Conservation (phyloP, 2,888 invertebrate species). For the Eledona agricola region DNA sequence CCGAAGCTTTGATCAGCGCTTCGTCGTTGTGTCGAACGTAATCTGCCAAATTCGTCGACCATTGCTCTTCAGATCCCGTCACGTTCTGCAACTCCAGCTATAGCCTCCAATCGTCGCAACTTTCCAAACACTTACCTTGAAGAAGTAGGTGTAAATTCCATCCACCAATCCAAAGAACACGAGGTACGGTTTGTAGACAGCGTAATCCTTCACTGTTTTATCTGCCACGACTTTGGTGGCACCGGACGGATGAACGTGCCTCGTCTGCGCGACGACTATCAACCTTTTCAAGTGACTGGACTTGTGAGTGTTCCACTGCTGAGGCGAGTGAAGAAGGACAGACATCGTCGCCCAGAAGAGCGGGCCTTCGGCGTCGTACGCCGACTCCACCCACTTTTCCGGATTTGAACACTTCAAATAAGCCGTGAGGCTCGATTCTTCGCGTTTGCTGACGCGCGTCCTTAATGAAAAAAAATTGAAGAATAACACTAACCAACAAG, state of each 20-base stretch:
- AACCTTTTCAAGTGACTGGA: constrained; percentile 79
- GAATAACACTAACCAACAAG: constrained; percentile 3
- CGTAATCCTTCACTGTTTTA: constrained; percentile 71
- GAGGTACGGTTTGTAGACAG: constrained; percentile 85
- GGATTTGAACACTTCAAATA: constrained; percentile 73
- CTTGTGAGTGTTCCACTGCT: constrained; percentile 79
- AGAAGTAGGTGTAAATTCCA: constrained; percentile 83
- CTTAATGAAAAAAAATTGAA: constrained; percentile 59
- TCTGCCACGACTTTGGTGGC: constrained; percentile 66
- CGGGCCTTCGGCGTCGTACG: constrained; percentile 91
- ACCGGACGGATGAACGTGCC: constrained; percentile 73
- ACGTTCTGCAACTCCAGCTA: constrained; percentile 70
- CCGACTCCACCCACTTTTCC: constrained; percentile 78
- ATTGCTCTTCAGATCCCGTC: constrained; percentile 79
- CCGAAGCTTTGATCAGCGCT: constrained; percentile 85
- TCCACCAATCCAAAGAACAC: constrained; percentile 88
- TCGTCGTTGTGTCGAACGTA: constrained; percentile 95
- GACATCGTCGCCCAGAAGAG: constrained; percentile 88
- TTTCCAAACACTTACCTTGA: constrained; percentile 74
- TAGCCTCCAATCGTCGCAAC: background rate
- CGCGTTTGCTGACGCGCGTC: constrained; percentile 77
- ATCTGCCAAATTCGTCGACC: constrained; percentile 90
- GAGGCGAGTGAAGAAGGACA: constrained; percentile 79
- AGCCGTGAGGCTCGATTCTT: constrained; percentile 78
- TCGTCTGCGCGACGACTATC: constrained; percentile 79